Base-by-base conservation (phyloP, 2,797 vertebrate species). In the Hirundo rustica region DNA sequence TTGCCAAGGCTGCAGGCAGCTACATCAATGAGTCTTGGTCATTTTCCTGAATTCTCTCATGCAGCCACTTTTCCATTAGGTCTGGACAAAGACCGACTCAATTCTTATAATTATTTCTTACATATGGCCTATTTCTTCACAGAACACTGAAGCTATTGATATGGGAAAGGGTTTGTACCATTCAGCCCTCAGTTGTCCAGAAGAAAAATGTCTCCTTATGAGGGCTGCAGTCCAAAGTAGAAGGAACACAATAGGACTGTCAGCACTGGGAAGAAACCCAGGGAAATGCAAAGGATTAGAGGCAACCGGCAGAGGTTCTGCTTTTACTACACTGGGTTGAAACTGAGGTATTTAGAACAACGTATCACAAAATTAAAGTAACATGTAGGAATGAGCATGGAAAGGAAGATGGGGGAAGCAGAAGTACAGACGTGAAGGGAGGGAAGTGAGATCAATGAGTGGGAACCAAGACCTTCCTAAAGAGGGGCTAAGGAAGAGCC, bases 101-200 rank as follows among this genome's bases (percentile, higher is more conserved):
- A 25, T 45, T 64, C 21, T 85, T 15, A 2, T 47, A 92, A 78
- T 67, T 80, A 84, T 70, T 89, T 94, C 64, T 96, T 85, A 94
- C 16, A 86, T 87, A 73, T 76, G 51, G 80, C 47, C 44, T 84
- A 53, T 73, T 92, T 89, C 81, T 87, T 64, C 60, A 55, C 25
- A 66, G 55, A 96, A 96, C 80, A 93, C 77, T 87, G 64, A 89
- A 89, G 27, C 55, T 62, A 79, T 95, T 96, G 86, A 95, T 40
- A 82, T 32, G 36, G 57, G 40, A 86, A 72, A 73, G 4, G 23
- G 79, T 62, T 76, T 87, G n/a, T 54, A 87, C 0, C 0, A 84
- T 79, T 79, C 64, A 91, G 48, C 45, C n/a, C 27, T 20, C 62
- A 50, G 29, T 11, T 78, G 22, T 62, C 48, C 80, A 91, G 22